phyloP scores from a whole-genome alignment of 2,797 vertebrate species.

The Tinamus major region DNA sequence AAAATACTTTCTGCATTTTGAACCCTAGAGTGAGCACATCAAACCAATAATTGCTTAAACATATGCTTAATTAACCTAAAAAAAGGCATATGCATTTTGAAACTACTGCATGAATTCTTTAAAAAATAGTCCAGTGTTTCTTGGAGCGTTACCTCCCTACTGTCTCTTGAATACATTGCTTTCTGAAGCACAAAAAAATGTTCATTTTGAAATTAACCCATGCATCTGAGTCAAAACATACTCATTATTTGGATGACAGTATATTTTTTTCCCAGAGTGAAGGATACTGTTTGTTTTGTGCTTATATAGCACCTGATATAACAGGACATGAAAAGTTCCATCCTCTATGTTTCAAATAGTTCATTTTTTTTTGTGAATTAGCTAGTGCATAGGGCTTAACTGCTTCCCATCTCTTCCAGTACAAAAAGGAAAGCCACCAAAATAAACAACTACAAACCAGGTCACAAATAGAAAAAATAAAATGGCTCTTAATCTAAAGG shows the following conservation, averaged over 20 bases:
- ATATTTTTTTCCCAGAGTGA: background rate
- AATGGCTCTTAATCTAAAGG: background rate
- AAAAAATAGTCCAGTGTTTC: constrained; percentile 12
- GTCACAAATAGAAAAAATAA: background rate
- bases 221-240: background rate
- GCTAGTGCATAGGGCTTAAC: background rate
- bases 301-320: background rate
- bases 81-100: constrained; percentile 37
- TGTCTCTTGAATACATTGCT: background rate
- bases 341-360: background rate
- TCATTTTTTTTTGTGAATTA: background rate
- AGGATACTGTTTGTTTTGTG: background rate
- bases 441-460: background rate
- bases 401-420: background rate
- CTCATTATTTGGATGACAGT: background rate
- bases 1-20: constrained; percentile 24
- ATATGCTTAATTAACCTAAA: constrained; percentile 58
- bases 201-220: background rate
- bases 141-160: background rate
- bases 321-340: background rate
- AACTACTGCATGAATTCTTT: constrained; percentile 34
- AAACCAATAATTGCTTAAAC: constrained; percentile 67
- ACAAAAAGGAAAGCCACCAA: background rate
- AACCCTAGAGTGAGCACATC: constrained; percentile 22
- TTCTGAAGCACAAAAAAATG: background rate